These are phyloP conservation scores for Melanotaenia trifasciata DNA, from an alignment of 2,797 vertebrate species.

Conservation along the genomic window DNA sequence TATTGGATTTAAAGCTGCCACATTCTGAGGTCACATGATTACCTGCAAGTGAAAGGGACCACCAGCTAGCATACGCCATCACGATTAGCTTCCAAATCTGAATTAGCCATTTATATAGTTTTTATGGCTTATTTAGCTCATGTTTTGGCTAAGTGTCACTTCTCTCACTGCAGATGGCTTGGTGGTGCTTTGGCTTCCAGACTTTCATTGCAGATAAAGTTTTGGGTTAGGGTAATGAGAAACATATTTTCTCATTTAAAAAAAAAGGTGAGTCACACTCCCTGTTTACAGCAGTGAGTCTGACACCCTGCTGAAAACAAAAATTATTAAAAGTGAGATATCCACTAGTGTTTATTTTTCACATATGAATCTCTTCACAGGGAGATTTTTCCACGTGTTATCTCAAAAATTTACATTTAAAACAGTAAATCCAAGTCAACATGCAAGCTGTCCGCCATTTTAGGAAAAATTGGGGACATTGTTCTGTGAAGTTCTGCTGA, in stretches of 20 bases:
- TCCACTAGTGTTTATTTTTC: neutral
- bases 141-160: neutral
- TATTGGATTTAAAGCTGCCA: neutral
- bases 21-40: neutral
- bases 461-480: too few relatives aligned
- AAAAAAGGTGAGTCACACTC: too few relatives aligned
- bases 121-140: neutral
- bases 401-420: too few relatives aligned
- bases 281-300: neutral
- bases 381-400: too few relatives aligned
- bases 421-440: too few relatives aligned
- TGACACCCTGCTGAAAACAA: neutral
- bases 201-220: neutral
- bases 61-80: neutral
- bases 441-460: too few relatives aligned
- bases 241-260: too few relatives aligned
- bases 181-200: neutral
- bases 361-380: too few relatives aligned
- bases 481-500: neutral
- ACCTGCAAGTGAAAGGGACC: neutral
- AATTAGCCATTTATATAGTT: neutral
- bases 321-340: neutral
- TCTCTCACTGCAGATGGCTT: neutral
- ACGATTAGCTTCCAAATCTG: neutral
- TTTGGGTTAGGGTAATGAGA: neutral